phyloP scores from a whole-genome alignment of 64 coral and sea anemone genomes.

The Montipora sp. region DNA sequence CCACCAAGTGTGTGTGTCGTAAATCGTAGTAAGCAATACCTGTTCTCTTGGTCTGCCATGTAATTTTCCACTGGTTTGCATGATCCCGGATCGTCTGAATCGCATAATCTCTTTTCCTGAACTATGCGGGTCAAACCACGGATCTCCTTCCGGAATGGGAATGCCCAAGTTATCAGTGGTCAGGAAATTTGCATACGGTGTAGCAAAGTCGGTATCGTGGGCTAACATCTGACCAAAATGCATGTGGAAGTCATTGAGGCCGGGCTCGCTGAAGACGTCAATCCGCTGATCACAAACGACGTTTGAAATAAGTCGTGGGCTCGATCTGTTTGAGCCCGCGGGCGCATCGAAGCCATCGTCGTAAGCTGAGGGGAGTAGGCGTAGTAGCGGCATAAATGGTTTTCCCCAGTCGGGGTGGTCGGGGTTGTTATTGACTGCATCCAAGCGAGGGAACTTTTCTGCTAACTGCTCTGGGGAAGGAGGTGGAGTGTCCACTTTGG shows the following conservation, averaged over 20 bases:
- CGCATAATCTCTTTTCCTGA: conserved; percentile 93
- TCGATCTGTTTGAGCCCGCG: conserved; percentile 75
- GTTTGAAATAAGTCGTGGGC: conserved; percentile 89
- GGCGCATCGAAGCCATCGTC: conserved; percentile 87
- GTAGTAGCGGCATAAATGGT: conserved; percentile 88
- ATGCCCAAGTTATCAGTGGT: conserved; percentile 96
- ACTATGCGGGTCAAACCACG: conserved; percentile 95
- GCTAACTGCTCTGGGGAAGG: conserved; percentile 27
- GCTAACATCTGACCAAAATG: conserved; percentile 94
- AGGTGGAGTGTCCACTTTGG: conserved; percentile 21
- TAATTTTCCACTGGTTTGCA: conserved; percentile 88
- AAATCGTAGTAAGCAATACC: conserved; percentile 33
- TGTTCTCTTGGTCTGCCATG: conserved; percentile 90
- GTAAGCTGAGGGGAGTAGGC: conserved; percentile 68
- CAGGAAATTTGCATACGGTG: conserved; percentile 95
- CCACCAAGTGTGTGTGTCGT: too few species aligned
- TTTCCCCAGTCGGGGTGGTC: conserved; percentile 78
- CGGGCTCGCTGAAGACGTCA: conserved; percentile 74
- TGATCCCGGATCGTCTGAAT: conserved; percentile 89
- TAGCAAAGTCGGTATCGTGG: conserved; percentile 99
- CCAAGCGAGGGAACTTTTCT: conserved; percentile 72
- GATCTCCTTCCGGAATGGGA: conserved; percentile 80
- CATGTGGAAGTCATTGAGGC: conserved; percentile 95
- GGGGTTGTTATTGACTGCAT: conserved; percentile 84
- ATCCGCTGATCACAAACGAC: conserved; percentile 84